Evolutionary conservation across 1,140 invertebrate species (phyloP), one percentile per base, ranked within the genome.

Genomic region (Nasonia longicornis): DNA sequence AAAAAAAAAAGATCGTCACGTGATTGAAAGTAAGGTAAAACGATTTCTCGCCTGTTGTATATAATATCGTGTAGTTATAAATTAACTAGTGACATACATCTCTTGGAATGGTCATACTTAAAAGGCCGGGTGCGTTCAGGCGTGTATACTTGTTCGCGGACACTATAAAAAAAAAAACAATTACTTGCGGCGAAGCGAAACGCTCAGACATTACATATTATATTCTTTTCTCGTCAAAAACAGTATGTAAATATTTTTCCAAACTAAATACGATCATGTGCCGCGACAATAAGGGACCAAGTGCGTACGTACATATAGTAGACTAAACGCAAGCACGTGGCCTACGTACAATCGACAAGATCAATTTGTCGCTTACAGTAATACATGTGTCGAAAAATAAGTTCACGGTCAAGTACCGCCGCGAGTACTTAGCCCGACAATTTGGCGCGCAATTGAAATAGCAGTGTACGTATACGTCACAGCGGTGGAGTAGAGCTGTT

Each of bases 401-500:
- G 66, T 70, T 78, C 66, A 70, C 35, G 66, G 42, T 70, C 66
- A 78, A 78, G n/a, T 58, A 35, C 20, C 48, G 26, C 12, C 10
- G 11, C 14, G 69, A 6, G 35, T 12, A 58, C 16, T 58, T 29
- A 35, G 35, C 29, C 35, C 7, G 26, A 8, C 67, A 78, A 78
- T 70, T 77, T 78, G 26, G 64, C 45, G 22, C 66, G 29, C 75
- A 77, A 52, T 70, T 69, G 66, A 78, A 70, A 58, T 48, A 48
- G 14, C 11, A 16, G 45, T 48, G 45, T 48, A 0, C 12, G 45
- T 16, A 48, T 16, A 48, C 7, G 31, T 35, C 12, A 31, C 8
- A 31, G 67, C 31, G 26, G 26, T 7, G 29, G 29, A n/a, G 31
- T 10, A 38, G 29, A 16, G 38, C 71, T 14, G 38, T 42, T 14